A percentile compares a stretch with the other conserved stretches of the same genome.
These are phyloP conservation scores for Cyprinodon variegatus DNA, from an alignment of 2,113 vertebrate species.

Conservation along the genomic window DNA sequence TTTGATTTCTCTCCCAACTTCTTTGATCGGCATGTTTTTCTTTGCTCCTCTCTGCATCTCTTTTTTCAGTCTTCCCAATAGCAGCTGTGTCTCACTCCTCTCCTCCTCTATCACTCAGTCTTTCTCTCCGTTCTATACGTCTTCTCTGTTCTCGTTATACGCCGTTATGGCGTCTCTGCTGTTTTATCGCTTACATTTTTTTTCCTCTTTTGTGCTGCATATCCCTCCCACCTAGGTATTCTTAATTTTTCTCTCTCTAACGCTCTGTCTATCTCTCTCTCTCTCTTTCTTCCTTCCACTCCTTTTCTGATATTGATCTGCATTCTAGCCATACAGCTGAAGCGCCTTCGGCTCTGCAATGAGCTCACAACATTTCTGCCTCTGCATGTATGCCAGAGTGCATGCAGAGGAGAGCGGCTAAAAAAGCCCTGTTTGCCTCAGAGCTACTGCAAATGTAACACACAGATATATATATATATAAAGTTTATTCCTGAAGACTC, in stretches of 20 bases:
- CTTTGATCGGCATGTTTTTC: conserved; percentile 8
- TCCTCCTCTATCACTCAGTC: conserved; percentile 34
- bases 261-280: not conserved
- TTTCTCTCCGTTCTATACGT: conserved; percentile 4
- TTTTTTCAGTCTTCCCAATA: conserved; percentile 4
- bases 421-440: conserved; percentile 13
- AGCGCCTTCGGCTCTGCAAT: conserved; percentile 65
- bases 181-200: conserved; percentile 65
- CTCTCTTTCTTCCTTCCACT: conserved; percentile 29
- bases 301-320: conserved; percentile 74
- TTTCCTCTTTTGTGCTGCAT: conserved; percentile 58
- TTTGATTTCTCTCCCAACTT: conserved; percentile 5
- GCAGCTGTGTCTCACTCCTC: conserved; percentile 10
- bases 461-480: not conserved
- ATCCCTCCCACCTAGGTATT: conserved; percentile 59
- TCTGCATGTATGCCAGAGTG: conserved; percentile 25
- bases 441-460: conserved; percentile 6
- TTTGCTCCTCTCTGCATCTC: not conserved
- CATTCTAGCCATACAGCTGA: conserved; percentile 69
- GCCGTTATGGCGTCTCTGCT: conserved; percentile 56
- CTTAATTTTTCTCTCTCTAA: conserved; percentile 11
- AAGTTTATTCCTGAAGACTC: not conserved
- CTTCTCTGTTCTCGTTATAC: conserved; percentile 43
- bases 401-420: conserved; percentile 24
- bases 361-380: conserved; percentile 56